Evolutionary conservation across 2,888 invertebrate species (phyloP).

Genomic region (Meandrusa payeni): DNA sequence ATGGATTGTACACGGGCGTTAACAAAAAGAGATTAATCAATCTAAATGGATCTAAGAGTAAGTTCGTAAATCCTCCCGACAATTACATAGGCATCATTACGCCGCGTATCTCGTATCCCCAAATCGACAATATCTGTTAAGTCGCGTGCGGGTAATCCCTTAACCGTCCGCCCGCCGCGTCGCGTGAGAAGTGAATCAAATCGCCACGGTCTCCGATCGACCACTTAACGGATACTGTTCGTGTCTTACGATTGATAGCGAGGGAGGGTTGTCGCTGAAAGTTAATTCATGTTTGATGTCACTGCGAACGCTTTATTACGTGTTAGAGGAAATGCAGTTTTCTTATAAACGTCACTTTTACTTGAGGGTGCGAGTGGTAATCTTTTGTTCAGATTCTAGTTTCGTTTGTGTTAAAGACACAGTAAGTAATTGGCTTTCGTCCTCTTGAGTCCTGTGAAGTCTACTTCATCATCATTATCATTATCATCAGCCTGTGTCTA

Average conservation of each 20-base stretch:
- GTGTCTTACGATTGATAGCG: conserved; percentile 70
- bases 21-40: conserved; percentile 35
- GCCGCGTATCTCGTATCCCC: conserved; percentile 49
- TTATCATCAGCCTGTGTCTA: no score
- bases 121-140: conserved; percentile 76
- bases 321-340: conserved; percentile 64
- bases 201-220: conserved; percentile 65
- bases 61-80: conserved; percentile 42
- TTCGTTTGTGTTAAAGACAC: no score
- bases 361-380: conserved; percentile 26
- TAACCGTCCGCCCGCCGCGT: conserved; percentile 59
- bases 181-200: conserved; percentile 78
- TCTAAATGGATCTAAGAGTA: conserved; percentile 39
- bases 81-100: conserved; percentile 60
- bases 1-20: no score
- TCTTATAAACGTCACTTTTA: conserved; percentile 40
- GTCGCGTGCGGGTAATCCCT: conserved; percentile 74
- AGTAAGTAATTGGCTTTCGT: no score
- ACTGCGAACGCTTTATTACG: conserved; percentile 64
- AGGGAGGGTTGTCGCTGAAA: conserved; percentile 63
- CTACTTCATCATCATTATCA: no score
- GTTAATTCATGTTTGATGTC: conserved; percentile 78
- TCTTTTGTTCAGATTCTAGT: conserved; percentile 6
- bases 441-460: no score
- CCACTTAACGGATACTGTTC: conserved; percentile 71